Percentiles rank a stretch among this genome's conserved stretches.
These are phyloP conservation scores for Chaetodon trifasciatus DNA, from an alignment of 2,797 vertebrate species.

Conservation along the genomic window DNA sequence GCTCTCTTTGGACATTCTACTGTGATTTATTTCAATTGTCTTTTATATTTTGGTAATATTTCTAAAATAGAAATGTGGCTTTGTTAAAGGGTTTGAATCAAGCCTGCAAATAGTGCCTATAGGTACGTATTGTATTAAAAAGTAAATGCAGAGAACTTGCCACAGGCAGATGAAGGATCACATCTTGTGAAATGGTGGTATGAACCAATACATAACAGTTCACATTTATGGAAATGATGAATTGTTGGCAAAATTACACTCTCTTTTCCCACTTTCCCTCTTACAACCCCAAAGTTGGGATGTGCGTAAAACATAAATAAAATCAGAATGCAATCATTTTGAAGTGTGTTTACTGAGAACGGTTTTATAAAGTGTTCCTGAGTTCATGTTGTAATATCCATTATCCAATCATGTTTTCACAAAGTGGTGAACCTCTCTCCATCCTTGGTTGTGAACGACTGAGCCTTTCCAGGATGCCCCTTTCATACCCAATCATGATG, in stretches of 20 bases:
- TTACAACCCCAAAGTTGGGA: no score
- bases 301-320: no score
- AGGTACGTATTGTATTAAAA: not conserved
- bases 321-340: no score
- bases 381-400: no score
- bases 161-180: not conserved
- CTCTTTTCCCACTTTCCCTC: not conserved
- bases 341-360: no score
- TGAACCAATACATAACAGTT: not conserved
- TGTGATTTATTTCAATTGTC: not conserved
- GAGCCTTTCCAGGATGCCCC: no score
- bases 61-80: not conserved
- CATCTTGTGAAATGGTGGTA: not conserved
- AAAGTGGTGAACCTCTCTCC: no score
- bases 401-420: no score
- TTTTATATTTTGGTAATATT: not conserved
- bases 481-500: no score
- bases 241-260: not conserved
- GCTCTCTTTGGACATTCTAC: conserved; percentile 6
- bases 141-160: not conserved
- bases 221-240: not conserved
- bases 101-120: not conserved
- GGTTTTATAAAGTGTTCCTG: no score
- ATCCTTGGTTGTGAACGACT: no score
- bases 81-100: not conserved